Evolutionary conservation across 2,113 vertebrate genomes (phyloP).

Genomic region (Myotis lucifugus): DNA sequence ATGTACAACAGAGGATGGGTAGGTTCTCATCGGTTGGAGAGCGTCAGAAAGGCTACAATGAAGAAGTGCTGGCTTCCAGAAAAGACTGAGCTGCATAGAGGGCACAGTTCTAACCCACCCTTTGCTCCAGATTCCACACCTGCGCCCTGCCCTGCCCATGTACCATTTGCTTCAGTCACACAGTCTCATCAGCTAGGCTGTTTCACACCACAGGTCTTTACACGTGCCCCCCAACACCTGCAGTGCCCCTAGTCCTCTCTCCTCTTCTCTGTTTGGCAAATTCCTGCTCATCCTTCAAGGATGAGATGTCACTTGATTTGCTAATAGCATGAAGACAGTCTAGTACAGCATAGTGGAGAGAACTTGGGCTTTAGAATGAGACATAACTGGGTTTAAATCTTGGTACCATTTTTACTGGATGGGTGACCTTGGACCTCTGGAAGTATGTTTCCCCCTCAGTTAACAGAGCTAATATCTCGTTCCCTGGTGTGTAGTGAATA

Average conservation of each 20-base stretch:
- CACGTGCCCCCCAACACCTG: not conserved
- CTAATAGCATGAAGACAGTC: not conserved
- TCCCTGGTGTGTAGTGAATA: not conserved
- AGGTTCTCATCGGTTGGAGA: not conserved
- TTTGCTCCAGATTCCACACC: not conserved
- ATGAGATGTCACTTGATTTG: not conserved
- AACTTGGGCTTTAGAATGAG: not conserved
- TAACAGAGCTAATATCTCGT: not conserved
- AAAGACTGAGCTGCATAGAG: not conserved
- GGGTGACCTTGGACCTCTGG: not conserved
- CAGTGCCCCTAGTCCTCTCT: not conserved
- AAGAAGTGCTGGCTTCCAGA: conserved; percentile 7
- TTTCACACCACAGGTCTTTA: not conserved
- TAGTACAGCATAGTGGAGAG: not conserved
- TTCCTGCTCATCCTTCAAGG: not conserved
- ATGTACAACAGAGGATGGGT: not conserved
- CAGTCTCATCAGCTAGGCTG: not conserved
- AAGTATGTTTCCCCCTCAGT: not conserved
- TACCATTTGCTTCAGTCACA: not conserved
- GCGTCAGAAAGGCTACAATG: not conserved
- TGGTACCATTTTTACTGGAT: not conserved
- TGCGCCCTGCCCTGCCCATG: fast-evolving
- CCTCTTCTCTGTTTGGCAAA: not conserved
- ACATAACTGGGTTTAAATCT: not conserved
- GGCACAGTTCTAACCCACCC: no score